Evolutionary conservation across 2,797 vertebrate genomes (phyloP), one percentile per base, ranked within the genome.

Genomic region (Buceros bicornis): DNA sequence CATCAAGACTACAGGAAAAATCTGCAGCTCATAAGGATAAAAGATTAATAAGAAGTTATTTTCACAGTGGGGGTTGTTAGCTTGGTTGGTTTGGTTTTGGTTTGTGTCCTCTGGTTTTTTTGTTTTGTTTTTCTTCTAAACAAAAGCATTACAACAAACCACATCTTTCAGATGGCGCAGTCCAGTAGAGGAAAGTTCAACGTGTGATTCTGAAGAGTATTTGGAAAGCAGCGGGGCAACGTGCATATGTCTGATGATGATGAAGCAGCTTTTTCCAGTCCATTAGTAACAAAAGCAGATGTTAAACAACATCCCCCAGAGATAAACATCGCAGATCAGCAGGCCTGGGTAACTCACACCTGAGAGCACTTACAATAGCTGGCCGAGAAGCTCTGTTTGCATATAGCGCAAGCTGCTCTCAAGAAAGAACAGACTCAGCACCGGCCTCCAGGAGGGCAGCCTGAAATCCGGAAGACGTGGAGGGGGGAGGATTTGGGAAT

Each of bases 201-300:
- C 1, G 11, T 76, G 48, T 25, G 62, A 73, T 66, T 92, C 16
- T 66, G 77, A 65, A 31, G 50, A 58, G 54, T 11, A 4, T 64
- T 93, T 93, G 87, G 92, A 94, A 87, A 85, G 70, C 56, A 82
- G 67, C 64, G 71, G 40, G 31, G 51, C 64, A 80, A 93, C 1
- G 18, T 58, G 48, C 28, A 4, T 37, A 71, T 57, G 33, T 81
- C 62, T 73, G 77, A 25, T 42, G 78, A 78, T 65, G 91, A 94
- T 48, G 74, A 82, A 83, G 79, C 21, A 82, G 80, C 20, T 89
- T 90, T 94, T 93, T 96, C 86, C 90, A 96, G 90, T 64, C 91
- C 92, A 66, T 94, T 87, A 96, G 60, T 66, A 85, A 90, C 51
- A 89, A 66, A 84, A 35, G 60, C 51, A 92, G 78, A 95, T 87